phyloP scores from a whole-genome alignment of 2,888 invertebrate species.

The Marasmarcha lunaedactyla region DNA sequence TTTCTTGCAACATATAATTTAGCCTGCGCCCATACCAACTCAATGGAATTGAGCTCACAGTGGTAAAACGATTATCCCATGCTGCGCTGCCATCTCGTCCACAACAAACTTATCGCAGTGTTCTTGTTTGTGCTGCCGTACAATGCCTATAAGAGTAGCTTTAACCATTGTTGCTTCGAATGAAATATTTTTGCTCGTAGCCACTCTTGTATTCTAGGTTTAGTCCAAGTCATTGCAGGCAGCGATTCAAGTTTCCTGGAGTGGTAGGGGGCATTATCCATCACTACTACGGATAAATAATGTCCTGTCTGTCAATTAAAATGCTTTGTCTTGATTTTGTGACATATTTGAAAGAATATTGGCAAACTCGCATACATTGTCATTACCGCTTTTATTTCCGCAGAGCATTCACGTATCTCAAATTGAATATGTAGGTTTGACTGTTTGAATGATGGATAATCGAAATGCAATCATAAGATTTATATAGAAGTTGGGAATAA shows the following conservation, averaged over 20 bases:
- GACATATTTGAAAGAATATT: no score
- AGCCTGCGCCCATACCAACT: slow-evolving; percentile 15
- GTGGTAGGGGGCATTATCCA: slow-evolving; percentile 16
- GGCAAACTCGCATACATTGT: no score
- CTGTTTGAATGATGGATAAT: no score
- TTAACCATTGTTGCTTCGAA: slow-evolving; percentile 11
- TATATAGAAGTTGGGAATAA: no score
- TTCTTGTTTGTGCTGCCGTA: neutral
- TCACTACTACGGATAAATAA: slow-evolving; percentile 14
- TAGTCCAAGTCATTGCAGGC: slow-evolving; percentile 12
- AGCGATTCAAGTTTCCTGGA: slow-evolving; percentile 11
- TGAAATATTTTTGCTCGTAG: slow-evolving; percentile 11
- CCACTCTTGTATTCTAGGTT: slow-evolving; percentile 13
- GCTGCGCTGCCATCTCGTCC: slow-evolving; percentile 9
- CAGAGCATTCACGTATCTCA: no score
- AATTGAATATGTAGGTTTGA: no score
- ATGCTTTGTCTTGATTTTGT: no score
- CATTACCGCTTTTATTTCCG: no score
- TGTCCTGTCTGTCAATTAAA: no score
- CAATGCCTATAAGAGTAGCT: slow-evolving; percentile 7
- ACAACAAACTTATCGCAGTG: slow-evolving; percentile 6
- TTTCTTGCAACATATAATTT: slow-evolving; percentile 13
- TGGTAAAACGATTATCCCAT: slow-evolving; percentile 9
- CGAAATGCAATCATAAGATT: no score
- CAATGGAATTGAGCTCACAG: slow-evolving; percentile 16